Evolutionary conservation across 2,797 vertebrate genomes (phyloP).

Genomic region (Tenualosa thibaudeaui): DNA sequence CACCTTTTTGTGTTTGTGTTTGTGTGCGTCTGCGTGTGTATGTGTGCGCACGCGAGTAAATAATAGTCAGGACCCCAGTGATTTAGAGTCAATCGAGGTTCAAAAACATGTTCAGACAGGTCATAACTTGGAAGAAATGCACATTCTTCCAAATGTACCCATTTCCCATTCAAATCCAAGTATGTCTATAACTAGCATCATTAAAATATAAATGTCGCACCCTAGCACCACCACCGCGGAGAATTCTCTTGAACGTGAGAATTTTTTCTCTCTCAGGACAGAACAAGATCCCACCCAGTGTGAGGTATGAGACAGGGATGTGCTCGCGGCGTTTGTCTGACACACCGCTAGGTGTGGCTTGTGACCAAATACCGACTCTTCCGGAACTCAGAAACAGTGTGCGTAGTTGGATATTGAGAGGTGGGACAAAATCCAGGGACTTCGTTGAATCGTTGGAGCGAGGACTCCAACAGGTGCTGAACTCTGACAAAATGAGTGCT

Average conservation of each 20-base stretch:
- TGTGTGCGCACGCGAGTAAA: too few relatives aligned
- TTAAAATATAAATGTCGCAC: neutral
- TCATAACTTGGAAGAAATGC: too few relatives aligned
- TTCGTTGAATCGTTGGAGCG: neutral
- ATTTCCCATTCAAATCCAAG: neutral
- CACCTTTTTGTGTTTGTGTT: too few relatives aligned
- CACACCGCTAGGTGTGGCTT: constrained; percentile 72
- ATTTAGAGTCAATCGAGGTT: too few relatives aligned
- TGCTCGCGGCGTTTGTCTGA: constrained; percentile 44
- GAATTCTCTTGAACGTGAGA: neutral
- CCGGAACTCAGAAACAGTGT: constrained; percentile 62
- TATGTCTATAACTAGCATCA: neutral
- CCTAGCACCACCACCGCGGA: neutral
- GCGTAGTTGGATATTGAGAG: constrained; percentile 59
- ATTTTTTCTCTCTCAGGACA: neutral
- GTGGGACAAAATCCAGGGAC: constrained; percentile 35
- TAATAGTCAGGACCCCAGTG: too few relatives aligned
- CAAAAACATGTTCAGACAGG: too few relatives aligned
- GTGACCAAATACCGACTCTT: constrained; percentile 60
- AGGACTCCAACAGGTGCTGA: neutral
- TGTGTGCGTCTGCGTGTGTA: too few relatives aligned
- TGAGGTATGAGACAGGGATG: constrained; percentile 32
- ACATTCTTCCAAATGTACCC: too few relatives aligned
- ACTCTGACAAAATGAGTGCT: constrained; percentile 59
- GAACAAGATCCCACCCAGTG: constrained; percentile 15